phyloP scores from a whole-genome alignment of 2,113 vertebrate species.

The Myotis lucifugus region DNA sequence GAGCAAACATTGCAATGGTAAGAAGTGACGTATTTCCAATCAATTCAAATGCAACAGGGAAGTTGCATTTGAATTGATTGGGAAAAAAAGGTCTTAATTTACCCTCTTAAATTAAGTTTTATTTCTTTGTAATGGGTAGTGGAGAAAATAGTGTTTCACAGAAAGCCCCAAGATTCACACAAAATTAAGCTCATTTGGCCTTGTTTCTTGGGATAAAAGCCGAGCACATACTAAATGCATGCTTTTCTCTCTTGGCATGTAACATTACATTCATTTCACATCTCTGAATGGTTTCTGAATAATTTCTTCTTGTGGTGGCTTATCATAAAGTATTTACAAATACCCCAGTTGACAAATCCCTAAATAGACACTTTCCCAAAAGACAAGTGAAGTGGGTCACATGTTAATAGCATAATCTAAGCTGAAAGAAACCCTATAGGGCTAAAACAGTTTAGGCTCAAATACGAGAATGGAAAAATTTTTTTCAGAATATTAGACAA shows the following conservation, averaged over 20 bases:
- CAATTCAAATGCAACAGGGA: neutral
- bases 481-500: neutral
- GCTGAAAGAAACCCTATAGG: slow-evolving; percentile 10
- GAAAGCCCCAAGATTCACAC: neutral
- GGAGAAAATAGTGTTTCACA: slow-evolving; percentile 12
- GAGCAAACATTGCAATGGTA: neutral
- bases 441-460: slow-evolving; percentile 33
- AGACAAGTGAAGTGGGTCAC: slow-evolving; percentile 41
- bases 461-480: neutral
- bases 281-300: slow-evolving; percentile 34
- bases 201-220: neutral
- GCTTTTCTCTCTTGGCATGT: slow-evolving; percentile 1
- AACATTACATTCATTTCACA: slow-evolving; percentile 46
- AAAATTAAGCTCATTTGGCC: slow-evolving; percentile 50
- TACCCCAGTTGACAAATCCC: neutral
- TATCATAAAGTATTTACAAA: slow-evolving; percentile 28
- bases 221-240: neutral
- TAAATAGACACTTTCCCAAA: slow-evolving; percentile 20
- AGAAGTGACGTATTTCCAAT: neutral
- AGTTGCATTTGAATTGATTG: too few species aligned
- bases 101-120: neutral
- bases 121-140: neutral
- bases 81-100: too few species aligned
- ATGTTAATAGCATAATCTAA: neutral
- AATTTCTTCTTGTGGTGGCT: neutral